Base-by-base conservation (phyloP, 2,113 vertebrate genomes). In the Toxotes jaculatrix region DNA sequence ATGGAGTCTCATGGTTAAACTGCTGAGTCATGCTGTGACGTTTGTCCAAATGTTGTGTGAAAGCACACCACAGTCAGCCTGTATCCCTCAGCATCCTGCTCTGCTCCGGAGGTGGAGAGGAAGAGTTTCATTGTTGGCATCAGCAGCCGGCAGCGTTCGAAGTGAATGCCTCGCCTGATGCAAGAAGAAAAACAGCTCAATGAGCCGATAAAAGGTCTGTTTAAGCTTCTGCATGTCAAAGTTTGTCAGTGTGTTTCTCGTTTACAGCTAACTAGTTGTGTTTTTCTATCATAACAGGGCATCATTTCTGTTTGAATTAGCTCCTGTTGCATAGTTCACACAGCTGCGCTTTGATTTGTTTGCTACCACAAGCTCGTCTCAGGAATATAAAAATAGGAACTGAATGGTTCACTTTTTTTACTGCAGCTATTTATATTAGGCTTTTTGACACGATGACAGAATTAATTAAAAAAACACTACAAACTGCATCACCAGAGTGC, bases 11-110 rank as follows among this genome's bases (percentile, higher is more conserved):
- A 23, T 74, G 61, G 40, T 64, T 65, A 85, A 91, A 82, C 60
- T 85, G 92, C 88, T 82, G 89, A 91, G 83, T 93, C 90, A 91
- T 79, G 59, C 74, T 62, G 78, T 93, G 89, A 90, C 79, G 66
- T 89, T 80, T 71, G 67, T 59, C 86, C 83, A 87, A 88, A 83
- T 92, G 88, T 79, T 88, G 88, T 88, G 91, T 84, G 81, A 91
- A 89, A 67, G 57, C 74, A 74, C 73, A 38, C 55, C 73, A 63
- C 32, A 81, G 77, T 63, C 61, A 67, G 74, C 69, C 64, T 75
- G 76, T 14, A 47, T 86, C 79, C 77, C 49, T 56, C 79, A 85
- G 87, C 76, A 87, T 80, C 86, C 86, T 79, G 74, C 62, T 72
- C 62, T 4, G 53, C 19, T 55, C 55, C 78, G 76, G 80, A 76